phyloP scores from a whole-genome alignment of 2,888 invertebrate genomes.

The Oxycera nigricornis region DNA sequence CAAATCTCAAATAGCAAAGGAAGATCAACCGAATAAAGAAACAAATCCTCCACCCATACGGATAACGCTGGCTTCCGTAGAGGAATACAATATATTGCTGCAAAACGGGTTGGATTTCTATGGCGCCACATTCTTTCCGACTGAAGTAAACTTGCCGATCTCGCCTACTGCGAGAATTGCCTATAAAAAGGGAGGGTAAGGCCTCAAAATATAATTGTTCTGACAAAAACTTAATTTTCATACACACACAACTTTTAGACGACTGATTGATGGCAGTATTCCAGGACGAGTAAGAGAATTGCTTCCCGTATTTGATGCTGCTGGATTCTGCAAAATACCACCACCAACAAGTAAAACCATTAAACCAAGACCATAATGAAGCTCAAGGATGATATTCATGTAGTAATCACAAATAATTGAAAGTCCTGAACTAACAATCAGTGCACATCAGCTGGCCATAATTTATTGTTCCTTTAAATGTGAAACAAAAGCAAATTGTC shows the following conservation, averaged over 20 bases:
- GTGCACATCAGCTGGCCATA: slow-evolving; percentile 14
- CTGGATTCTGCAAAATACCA: slow-evolving; percentile 83
- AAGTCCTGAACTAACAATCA: not conserved
- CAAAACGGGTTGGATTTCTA: slow-evolving; percentile 88
- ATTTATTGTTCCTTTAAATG: slow-evolving; percentile 26
- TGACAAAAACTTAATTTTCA: too few species aligned
- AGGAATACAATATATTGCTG: slow-evolving; percentile 78
- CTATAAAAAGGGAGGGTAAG: slow-evolving; percentile 60
- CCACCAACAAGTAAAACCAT: slow-evolving; percentile 81
- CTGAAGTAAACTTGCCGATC: slow-evolving; percentile 75
- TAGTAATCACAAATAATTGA: not conserved
- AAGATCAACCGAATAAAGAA: slow-evolving; percentile 64
- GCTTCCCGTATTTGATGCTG: slow-evolving; percentile 83
- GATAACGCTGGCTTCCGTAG: slow-evolving; percentile 76
- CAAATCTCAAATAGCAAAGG: slow-evolving; percentile 62
- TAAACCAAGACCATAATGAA: slow-evolving; percentile 63
- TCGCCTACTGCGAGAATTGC: slow-evolving; percentile 67
- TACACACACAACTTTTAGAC: not conserved
- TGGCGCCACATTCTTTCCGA: slow-evolving; percentile 87
- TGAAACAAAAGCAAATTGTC: not conserved
- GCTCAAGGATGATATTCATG: not conserved
- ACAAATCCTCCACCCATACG: slow-evolving; percentile 71
- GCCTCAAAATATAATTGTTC: too few species aligned
- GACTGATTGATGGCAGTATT: slow-evolving; percentile 72
- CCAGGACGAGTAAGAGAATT: slow-evolving; percentile 75